Evolutionary conservation across 2,888 invertebrate genomes (phyloP), one percentile per base, ranked within the genome.

Genomic region (Callyntrura guangdongensis): DNA sequence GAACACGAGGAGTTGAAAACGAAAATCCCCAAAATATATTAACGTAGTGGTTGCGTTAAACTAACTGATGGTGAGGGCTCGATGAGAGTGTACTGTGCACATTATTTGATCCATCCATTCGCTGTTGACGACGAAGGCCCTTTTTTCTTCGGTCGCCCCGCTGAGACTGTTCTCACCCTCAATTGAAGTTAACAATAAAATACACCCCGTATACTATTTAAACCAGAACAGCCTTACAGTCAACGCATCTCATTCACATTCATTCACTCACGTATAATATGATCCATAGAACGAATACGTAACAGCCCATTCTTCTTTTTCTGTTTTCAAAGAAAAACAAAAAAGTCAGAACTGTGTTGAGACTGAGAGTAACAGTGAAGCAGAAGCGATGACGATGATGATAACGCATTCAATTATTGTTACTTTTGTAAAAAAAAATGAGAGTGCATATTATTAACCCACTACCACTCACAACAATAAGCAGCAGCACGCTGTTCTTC

Each of bases 161-260:
- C 89, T 84, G 89, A 67, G 89, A 89, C 84, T 84, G 77, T 89
- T 89, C 89, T 89, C 89, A 89, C 89, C 89, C 89, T 89, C 84
- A 22, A n/a, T 79, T 79, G 77, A 25, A 25, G 11, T 11, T 14
- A 49, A 77, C 22, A 27, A 69, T 27, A 69, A 8, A 8, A 17
- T 12, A 36, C 36, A 69, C 17, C 27, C 14, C 12, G 67, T 67
- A 47, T 74, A 47, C 12, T 20, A 47, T 74, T 45, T 79, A 79
- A 79, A 56, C 56, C 79, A 79, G 56, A 79, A 56, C 79, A 53
- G 56, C 36, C 79, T 27, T 27, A 59, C 79, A 79, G 79, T 79
- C 79, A 74, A 47, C 49, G 47, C 83, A 79, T 86, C 86, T 79
- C 77, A 77, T 74, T 72, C 61, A 22, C 74, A 86, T 74, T n/a